Evolutionary conservation across 2,888 invertebrate genomes (phyloP).

Genomic region (Phorcus lineatus): DNA sequence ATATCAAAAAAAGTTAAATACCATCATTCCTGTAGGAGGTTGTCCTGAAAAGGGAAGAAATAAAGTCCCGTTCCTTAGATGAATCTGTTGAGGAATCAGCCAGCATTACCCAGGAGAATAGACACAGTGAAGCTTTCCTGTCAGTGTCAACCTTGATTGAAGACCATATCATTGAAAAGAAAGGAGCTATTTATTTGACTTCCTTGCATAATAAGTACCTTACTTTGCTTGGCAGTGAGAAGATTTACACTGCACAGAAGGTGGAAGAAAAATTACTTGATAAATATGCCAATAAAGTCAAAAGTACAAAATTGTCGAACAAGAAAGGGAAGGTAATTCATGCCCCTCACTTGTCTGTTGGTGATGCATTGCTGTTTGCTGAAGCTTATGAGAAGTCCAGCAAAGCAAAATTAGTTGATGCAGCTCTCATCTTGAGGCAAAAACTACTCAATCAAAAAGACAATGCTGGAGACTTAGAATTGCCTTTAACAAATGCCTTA

Average conservation of each 20-base stretch:
- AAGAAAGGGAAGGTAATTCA: not conserved
- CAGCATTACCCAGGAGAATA: not conserved
- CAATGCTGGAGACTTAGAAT: not conserved
- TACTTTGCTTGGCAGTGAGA: not conserved
- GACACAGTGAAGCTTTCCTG: not conserved
- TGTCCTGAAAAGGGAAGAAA: not conserved
- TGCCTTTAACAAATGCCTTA: not conserved
- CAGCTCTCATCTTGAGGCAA: not conserved
- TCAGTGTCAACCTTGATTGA: not conserved
- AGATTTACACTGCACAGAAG: not conserved
- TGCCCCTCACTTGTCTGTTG: not conserved
- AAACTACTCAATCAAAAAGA: not conserved
- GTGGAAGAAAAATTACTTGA: not conserved
- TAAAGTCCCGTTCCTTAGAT: not conserved
- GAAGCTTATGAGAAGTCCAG: not conserved
- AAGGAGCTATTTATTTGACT: not conserved
- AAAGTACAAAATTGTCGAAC: not conserved
- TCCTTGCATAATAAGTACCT: not conserved
- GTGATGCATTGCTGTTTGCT: not conserved
- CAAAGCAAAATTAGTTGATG: not conserved
- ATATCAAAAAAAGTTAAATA: constrained; percentile 26
- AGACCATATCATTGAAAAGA: not conserved
- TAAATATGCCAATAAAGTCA: not conserved
- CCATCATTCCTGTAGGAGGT: constrained; percentile 27
- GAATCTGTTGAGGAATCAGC: no score